Evolutionary conservation across 2,797 vertebrate species (phyloP), one percentile per base, ranked within the genome.

Genomic region (Zalophus californianus): DNA sequence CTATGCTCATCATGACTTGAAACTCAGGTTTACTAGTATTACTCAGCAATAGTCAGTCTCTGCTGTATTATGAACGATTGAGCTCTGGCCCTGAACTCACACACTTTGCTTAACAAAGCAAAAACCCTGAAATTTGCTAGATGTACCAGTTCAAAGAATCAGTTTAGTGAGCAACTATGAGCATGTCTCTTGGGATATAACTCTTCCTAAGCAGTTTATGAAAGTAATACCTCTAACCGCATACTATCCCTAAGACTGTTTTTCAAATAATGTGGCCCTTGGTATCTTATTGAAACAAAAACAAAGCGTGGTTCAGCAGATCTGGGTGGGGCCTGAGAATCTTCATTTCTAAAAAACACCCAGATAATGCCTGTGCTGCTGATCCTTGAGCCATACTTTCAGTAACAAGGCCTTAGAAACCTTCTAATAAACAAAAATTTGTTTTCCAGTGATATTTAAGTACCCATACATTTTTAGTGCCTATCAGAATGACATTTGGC

Each of bases 371-470:
- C 18, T 75, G 5, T 7, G 10, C 4, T 16, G 11, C 70, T 38
- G 41, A 8, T 89, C 58, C 79, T 60, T 48, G 29, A 58, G 52
- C 27, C 23, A 60, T 27, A 41, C 0, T 23, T 79, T 62, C 41
- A 95, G 7, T 58, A 82, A 23, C 6, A 86, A 97, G 79, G 54
- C 4, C 32, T 89, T 35, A 41, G 25, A 60, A 72, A 44, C 27
- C 32, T 86, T 84, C 14, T 4, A 60, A 85, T 32, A 62, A 80
- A 62, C 41, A 75, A 11, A 41, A 92, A 38, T 54, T 8, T 82
- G 72, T 85, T 50, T 95, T 90, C 79, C 52, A 78, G 83, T 5
- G 54, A 56, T 78, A 50, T 41, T 78, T 84, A 70, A 96, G 58
- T 80, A 62, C 27, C n/a, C 64, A 32, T 32, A 64, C 66, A 58